Base-by-base conservation (phyloP, 1,140 invertebrate species). In the Pogonus chalceus region DNA sequence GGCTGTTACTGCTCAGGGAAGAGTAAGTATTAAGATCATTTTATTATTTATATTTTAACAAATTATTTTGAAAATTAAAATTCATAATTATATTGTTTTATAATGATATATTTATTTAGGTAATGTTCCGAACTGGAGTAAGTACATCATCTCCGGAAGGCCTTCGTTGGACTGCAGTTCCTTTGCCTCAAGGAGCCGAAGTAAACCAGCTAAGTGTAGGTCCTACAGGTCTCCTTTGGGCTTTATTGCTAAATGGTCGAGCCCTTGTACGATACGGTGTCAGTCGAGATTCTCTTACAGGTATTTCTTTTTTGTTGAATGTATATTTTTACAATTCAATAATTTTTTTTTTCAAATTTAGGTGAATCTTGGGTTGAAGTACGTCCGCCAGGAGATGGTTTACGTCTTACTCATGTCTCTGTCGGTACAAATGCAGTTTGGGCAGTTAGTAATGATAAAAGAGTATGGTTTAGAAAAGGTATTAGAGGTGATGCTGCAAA, bases 401-500 rank as follows among this genome's bases (percentile, higher is more conserved):
- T 80, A 46, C 80, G 79, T 67, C 75, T 95, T 10, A 68, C 77
- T 31, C 85, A 90, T 69, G 72, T 95, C 2, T 85, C 88, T 53
- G 87, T 93, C 18, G 92, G 92, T 2, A 79, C 76, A n/a, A 82
- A 88, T 75, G 76, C 83, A 2, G 86, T 93, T 4, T 96, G 92
- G 92, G 89, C 85, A 56, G 72, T 93, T 4, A 87, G 85, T 47
- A 83, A 87, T 62, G 85, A 92, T 65, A 81, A 84, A 53, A 81
- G 82, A 64, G 87, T 92, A n/a, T 94, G 90, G 90, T 93, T 92
- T 67, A 75, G 90, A 59, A 84, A 89, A 72, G 90, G 90, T 21
- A 79, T 93, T 20, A 82, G 83, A 67, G 82, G 84, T 2, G 82
- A 82, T 62, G 76, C 76, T 55, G 76, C 82, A 23, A 83, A 80